Conservation (phyloP, 2,113 vertebrate species). For the Pogonocichla stellata region DNA sequence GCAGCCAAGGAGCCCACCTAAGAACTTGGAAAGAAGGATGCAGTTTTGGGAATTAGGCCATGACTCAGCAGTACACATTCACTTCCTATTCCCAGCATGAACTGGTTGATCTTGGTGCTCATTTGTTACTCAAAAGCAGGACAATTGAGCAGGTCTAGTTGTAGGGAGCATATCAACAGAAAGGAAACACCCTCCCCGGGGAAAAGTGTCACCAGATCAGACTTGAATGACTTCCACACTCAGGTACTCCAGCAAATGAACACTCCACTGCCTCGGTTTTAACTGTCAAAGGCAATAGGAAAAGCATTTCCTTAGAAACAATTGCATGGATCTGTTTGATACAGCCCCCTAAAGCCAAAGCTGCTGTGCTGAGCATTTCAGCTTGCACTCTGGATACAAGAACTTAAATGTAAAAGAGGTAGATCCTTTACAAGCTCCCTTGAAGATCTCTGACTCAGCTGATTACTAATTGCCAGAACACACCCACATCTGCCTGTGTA, state of each 20-base stretch:
- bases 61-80: background rate
- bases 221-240: background rate
- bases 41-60: background rate
- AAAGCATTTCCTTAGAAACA: background rate
- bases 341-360: background rate
- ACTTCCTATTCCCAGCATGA: background rate
- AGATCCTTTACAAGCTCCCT: background rate
- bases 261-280: background rate
- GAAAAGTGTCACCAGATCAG: background rate
- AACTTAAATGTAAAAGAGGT: background rate
- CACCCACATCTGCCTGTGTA: background rate
- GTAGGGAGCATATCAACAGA: background rate
- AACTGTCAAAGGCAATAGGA: background rate
- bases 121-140: background rate
- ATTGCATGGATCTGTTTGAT: background rate
- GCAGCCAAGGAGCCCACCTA: background rate
- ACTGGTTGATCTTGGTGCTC: background rate
- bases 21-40: background rate
- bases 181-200: background rate
- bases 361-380: background rate
- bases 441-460: slow-evolving; percentile 27
- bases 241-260: background rate
- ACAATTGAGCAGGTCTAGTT: background rate
- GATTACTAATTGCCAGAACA: slow-evolving; percentile 32
- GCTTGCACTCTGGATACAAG: background rate